phyloP scores from a whole-genome alignment of 1,140 invertebrate genomes.

The Belonocnema kinseyi region DNA sequence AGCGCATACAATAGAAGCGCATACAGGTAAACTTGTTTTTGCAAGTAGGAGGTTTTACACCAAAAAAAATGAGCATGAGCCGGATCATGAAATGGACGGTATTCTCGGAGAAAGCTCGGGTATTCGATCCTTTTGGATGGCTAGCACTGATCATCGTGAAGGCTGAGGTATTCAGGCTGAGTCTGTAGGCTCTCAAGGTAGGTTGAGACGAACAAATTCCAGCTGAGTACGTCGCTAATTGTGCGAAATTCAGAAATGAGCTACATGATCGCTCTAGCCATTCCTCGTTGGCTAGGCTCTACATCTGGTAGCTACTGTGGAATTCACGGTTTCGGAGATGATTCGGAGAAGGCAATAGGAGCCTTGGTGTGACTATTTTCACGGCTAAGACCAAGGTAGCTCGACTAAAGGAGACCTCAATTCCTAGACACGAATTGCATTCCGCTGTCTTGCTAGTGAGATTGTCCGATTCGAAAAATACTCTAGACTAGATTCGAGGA shows the following conservation, averaged over 20 bases:
- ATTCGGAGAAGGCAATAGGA: too few relatives aligned
- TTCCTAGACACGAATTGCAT: constrained; percentile 33
- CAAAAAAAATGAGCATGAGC: too few relatives aligned
- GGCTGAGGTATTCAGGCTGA: neutral
- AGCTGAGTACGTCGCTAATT: neutral
- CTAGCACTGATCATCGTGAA: too few relatives aligned
- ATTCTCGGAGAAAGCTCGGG: neutral
- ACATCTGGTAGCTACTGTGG: neutral
- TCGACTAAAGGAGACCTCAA: constrained; percentile 20
- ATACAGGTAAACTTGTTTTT: too few relatives aligned
- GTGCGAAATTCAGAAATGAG: neutral
- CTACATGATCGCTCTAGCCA: neutral
- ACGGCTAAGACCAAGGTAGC: constrained; percentile 13
- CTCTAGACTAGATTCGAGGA: too few relatives aligned
- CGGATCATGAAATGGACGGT: neutral
- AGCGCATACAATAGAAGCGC: too few relatives aligned
- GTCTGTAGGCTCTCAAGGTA: neutral
- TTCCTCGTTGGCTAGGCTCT: neutral
- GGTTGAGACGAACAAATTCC: neutral
- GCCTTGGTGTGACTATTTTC: neutral
- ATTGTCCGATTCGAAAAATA: too few relatives aligned
- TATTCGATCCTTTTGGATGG: neutral
- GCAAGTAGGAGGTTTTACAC: too few relatives aligned
- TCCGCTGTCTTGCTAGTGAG: constrained; percentile 6
- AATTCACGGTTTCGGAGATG: neutral